A percentile compares a stretch with the other conserved stretches of the same genome.
Conservation (phyloP, 2,888 invertebrate genomes). For the Leucophenga montana region DNA sequence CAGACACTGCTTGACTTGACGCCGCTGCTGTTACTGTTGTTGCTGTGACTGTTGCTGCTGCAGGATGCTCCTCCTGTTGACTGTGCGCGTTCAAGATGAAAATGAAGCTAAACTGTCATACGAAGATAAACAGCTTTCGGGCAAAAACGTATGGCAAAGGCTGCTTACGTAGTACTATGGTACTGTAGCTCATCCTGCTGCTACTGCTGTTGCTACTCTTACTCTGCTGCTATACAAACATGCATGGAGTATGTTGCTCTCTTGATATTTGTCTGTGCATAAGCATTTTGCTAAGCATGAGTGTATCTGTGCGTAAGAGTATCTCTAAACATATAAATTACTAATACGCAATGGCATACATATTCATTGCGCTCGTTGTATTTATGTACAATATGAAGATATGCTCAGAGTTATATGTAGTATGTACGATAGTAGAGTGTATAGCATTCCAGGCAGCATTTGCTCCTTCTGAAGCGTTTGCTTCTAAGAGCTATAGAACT, state of each 20-base stretch:
- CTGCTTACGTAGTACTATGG: neutral
- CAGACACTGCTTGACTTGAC: neutral
- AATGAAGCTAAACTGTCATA: constrained; percentile 57
- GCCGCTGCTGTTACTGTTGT: neutral
- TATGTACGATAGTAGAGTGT: neutral
- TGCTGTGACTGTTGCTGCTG: neutral
- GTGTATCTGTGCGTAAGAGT: neutral
- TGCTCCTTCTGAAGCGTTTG: neutral
- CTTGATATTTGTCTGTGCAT: neutral
- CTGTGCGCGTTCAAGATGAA: constrained; percentile 28
- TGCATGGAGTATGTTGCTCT: neutral
- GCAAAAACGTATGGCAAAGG: constrained; percentile 43
- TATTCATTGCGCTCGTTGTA: neutral
- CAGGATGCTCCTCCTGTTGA: neutral
- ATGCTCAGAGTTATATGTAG: neutral
- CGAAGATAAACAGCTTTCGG: constrained; percentile 56
- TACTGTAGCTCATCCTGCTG: neutral
- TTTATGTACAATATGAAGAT: neutral
- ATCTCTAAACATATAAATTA: constrained; percentile 52
- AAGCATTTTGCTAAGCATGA: neutral
- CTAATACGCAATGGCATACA: constrained; percentile 53
- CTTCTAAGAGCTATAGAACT: no score
- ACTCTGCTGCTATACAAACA: neutral
- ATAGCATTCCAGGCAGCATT: neutral
- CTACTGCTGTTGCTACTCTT: constrained; percentile 2